phyloP scores from a whole-genome alignment of 2,888 invertebrate species.

The Lithosia quadra region DNA sequence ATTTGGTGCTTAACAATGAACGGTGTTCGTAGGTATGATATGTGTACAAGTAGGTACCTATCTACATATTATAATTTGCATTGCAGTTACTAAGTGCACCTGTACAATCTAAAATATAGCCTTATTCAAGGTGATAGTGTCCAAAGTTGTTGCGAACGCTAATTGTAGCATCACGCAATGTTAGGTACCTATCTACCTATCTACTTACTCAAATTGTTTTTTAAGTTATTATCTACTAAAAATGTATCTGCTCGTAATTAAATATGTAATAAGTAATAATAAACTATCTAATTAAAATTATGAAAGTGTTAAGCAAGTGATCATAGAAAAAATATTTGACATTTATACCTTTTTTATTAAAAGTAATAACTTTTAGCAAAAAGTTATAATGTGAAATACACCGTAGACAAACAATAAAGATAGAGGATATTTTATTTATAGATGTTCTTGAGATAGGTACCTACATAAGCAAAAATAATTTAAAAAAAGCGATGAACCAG shows the following conservation, averaged over 20 bases:
- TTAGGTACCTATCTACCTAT: too few species aligned
- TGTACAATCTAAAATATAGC: neutral
- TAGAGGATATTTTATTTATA: too few species aligned
- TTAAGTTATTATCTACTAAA: neutral
- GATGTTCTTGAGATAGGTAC: too few species aligned
- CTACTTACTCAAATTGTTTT: conserved; percentile 1
- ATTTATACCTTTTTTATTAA: too few species aligned
- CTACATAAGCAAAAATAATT: neutral
- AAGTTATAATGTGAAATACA: too few species aligned
- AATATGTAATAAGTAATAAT: neutral
- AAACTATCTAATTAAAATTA: too few species aligned
- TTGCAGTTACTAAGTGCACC: conserved; percentile 12
- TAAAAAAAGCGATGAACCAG: neutral
- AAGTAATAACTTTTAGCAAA: too few species aligned
- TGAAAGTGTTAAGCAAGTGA: too few species aligned
- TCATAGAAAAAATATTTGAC: too few species aligned
- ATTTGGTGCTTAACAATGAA: neutral
- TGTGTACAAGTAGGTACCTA: neutral
- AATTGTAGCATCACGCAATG: neutral
- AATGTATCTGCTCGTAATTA: neutral
- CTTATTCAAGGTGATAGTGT: neutral
- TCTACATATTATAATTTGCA: neutral
- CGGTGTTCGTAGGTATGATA: neutral
- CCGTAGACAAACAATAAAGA: too few species aligned
- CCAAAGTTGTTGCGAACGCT: neutral